Conservation (phyloP, 1,140 invertebrate genomes). For the Idris sp. region DNA sequence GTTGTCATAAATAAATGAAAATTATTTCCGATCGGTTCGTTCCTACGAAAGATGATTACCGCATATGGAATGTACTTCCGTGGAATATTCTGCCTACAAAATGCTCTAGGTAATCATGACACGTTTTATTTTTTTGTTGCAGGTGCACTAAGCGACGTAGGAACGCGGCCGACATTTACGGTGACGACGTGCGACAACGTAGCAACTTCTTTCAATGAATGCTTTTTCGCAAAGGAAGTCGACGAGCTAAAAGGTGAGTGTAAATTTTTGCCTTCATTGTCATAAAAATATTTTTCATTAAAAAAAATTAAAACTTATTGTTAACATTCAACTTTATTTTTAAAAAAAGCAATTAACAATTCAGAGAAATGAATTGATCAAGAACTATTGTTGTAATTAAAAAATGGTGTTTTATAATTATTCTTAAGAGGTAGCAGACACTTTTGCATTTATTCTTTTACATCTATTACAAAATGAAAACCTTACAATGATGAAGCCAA, state of each 20-base stretch:
- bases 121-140: constrained; percentile 59
- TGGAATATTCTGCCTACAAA: constrained; percentile 37
- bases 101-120: constrained; percentile 65
- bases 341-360: too few species aligned
- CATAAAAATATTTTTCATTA: constrained; percentile 15
- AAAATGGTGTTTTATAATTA: too few species aligned
- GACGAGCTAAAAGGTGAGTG: constrained; percentile 43
- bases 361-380: too few species aligned
- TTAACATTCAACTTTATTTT: constrained; percentile 16
- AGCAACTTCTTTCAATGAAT: constrained; percentile 49
- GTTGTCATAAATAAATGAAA: too few species aligned
- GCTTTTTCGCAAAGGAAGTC: constrained; percentile 37
- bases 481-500: background rate
- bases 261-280: constrained; percentile 40
- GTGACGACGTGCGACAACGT: constrained; percentile 41
- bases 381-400: too few species aligned
- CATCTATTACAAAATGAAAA: too few species aligned
- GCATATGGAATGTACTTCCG: constrained; percentile 66
- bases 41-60: constrained; percentile 36
- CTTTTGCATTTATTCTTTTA: background rate
- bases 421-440: too few species aligned
- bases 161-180: constrained; percentile 46
- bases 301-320: constrained; percentile 30
- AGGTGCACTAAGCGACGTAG: constrained; percentile 36
- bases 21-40: constrained; percentile 65